Conservation (phyloP, 2,113 vertebrate species). For the Petromus typicus region DNA sequence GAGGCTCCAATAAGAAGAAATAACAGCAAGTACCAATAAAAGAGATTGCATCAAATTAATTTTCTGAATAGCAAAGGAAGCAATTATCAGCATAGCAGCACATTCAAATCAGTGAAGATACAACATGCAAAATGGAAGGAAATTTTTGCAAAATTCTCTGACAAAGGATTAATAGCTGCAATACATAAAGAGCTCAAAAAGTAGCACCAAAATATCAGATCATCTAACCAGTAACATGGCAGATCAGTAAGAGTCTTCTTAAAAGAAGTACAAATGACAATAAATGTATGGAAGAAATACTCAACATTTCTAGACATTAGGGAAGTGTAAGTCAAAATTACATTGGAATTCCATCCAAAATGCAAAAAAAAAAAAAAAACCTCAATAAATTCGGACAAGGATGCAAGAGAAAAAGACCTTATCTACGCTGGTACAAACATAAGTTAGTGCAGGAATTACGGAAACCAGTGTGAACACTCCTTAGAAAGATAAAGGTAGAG, state of each 20-base stretch:
- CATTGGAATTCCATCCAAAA: not conserved
- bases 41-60: not conserved
- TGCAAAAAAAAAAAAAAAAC: not conserved
- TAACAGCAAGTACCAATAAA: not conserved
- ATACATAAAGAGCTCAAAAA: not conserved
- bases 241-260: not conserved
- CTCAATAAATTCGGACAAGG: not conserved
- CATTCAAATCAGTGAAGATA: not conserved
- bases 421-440: not conserved
- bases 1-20: not conserved
- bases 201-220: not conserved
- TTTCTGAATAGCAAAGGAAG: not conserved
- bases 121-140: not conserved
- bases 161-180: not conserved
- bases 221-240: not conserved
- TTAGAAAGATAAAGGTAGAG: not conserved
- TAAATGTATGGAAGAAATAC: not conserved
- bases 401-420: not conserved
- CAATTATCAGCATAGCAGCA: not conserved
- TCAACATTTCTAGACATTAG: not conserved
- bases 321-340: not conserved
- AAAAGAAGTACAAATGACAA: not conserved
- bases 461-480: not conserved
- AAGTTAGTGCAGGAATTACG: too few species aligned
- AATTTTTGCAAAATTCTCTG: not conserved